A percentile compares a stretch with the other conserved stretches of the same genome.
Conservation (phyloP, 2,113 vertebrate genomes). For the Cranoglanis bouderius region DNA sequence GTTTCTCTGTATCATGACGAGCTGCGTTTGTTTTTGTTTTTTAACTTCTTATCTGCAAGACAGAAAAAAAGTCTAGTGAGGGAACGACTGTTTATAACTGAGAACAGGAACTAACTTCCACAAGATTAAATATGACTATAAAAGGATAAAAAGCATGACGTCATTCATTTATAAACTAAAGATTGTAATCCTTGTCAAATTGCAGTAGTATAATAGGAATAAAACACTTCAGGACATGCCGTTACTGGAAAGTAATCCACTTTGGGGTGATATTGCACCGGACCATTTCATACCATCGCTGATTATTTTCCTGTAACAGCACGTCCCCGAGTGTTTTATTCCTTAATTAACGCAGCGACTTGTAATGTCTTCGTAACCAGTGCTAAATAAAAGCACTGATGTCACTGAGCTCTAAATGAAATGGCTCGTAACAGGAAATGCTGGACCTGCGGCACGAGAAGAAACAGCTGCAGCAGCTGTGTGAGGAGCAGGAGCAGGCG, state of each 20-base stretch:
- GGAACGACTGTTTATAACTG: too few species aligned
- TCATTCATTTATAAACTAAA: too few species aligned
- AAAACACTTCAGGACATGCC: not conserved
- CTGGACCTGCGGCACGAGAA: constrained; percentile 87
- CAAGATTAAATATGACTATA: too few species aligned
- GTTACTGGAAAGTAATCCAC: not conserved
- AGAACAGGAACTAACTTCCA: too few species aligned
- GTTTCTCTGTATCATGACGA: too few species aligned
- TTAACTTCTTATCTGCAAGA: too few species aligned
- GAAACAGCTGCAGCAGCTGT: constrained; percentile 83
- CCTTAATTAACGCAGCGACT: not conserved
- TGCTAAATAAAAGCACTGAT: too few species aligned
- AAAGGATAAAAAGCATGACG: too few species aligned
- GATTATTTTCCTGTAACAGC: not conserved
- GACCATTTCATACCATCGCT: not conserved
- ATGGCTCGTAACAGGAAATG: constrained; percentile 77
- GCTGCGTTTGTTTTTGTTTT: too few species aligned
- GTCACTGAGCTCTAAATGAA: not conserved
- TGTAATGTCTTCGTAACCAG: too few species aligned
- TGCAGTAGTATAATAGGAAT: not conserved
- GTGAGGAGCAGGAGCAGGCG: constrained; percentile 91
- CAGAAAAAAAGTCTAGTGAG: too few species aligned
- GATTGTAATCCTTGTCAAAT: not conserved
- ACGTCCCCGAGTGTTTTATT: not conserved
- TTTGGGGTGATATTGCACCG: not conserved